Evolutionary conservation across 2,113 vertebrate species (phyloP).

Genomic region (Peromyscus leucopus): DNA sequence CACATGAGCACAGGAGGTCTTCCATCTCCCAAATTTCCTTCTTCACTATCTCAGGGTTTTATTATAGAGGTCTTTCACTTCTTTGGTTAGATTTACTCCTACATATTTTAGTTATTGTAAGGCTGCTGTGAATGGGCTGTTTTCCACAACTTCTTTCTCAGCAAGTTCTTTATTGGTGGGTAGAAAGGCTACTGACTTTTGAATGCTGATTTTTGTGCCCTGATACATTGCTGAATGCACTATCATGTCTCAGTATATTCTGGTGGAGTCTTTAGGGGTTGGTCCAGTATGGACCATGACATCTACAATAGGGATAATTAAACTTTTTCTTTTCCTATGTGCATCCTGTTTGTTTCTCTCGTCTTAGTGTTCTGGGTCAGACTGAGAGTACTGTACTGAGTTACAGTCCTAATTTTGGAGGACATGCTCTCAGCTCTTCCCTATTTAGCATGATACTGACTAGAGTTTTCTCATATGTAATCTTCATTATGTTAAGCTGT

Average conservation of each 20-base stretch:
- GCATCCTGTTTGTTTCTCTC: neutral
- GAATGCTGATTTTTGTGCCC: neutral
- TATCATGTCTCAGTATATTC: neutral
- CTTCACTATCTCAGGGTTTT: neutral
- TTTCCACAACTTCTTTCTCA: neutral
- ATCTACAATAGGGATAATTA: neutral
- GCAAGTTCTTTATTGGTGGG: neutral
- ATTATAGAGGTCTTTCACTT: neutral
- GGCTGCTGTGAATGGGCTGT: neutral
- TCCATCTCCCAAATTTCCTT: neutral
- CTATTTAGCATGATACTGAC: neutral
- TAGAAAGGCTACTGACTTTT: neutral
- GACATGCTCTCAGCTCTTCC: too few relatives aligned
- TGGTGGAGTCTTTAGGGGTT: neutral
- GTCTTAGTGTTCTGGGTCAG: neutral
- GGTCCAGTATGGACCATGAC: neutral
- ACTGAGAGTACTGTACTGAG: neutral
- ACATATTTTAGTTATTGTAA: neutral
- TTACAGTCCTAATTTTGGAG: neutral
- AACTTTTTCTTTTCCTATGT: too few relatives aligned
- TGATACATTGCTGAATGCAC: neutral
- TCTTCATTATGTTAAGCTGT: neutral
- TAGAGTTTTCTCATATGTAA: neutral
- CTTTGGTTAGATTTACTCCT: neutral
- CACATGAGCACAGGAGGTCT: neutral